These are phyloP conservation scores for Apaloderma vittatum DNA, from an alignment of 2,113 vertebrate species.

Conservation along the genomic window DNA sequence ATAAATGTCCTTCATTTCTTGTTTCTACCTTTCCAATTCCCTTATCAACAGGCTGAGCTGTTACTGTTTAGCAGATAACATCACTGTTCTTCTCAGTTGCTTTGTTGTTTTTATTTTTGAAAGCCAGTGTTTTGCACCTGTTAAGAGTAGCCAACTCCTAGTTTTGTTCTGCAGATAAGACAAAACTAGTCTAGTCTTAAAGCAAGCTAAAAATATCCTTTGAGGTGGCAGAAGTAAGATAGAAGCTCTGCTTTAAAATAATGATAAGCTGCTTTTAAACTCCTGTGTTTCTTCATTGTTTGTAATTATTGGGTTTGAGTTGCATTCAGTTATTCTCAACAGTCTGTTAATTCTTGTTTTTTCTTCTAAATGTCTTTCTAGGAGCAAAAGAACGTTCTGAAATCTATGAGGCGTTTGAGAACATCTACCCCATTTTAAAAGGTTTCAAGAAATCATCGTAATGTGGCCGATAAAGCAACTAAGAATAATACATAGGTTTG, in stretches of 20 bases:
- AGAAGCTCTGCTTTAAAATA: neutral
- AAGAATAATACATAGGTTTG: neutral
- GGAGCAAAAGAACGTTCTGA: constrained; percentile 95
- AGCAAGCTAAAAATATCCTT: neutral
- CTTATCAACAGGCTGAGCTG: neutral
- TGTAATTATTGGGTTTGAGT: neutral
- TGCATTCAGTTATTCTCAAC: neutral
- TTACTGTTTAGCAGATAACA: neutral
- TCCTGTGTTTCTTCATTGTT: neutral
- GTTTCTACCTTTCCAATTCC: neutral
- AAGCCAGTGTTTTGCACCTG: neutral
- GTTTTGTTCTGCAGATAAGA: neutral
- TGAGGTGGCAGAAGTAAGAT: neutral
- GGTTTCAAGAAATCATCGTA: constrained; percentile 88
- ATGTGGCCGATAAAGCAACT: neutral
- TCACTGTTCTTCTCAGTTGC: neutral
- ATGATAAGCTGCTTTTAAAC: neutral
- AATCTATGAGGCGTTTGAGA: constrained; percentile 97
- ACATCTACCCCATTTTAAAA: constrained; percentile 96
- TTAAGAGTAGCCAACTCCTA: neutral
- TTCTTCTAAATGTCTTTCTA: constrained; percentile 57
- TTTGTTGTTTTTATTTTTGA: neutral
- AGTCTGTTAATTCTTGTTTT: neutral
- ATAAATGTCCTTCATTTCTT: neutral
- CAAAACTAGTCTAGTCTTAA: neutral